Evolutionary conservation across 2,888 invertebrate genomes (phyloP).

Genomic region (Diaperis boleti): DNA sequence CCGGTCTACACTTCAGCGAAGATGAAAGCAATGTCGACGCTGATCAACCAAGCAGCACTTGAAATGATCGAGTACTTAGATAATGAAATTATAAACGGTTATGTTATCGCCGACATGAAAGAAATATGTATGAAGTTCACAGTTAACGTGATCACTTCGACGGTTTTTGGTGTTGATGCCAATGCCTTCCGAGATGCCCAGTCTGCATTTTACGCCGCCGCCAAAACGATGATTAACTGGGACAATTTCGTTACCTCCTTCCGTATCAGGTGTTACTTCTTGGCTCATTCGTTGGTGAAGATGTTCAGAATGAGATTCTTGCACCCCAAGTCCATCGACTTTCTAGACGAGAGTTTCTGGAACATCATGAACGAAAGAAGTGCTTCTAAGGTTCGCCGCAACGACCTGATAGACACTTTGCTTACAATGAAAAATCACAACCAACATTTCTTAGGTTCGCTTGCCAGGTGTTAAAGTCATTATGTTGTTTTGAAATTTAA

Average conservation of each 20-base stretch:
- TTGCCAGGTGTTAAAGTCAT: neutral
- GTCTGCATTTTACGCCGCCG: neutral
- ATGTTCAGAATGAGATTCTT: constrained; percentile 3
- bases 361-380: neutral
- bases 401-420: constrained; percentile 5
- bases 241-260: neutral
- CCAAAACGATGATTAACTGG: constrained; percentile 2
- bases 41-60: constrained; percentile 51
- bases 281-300: neutral
- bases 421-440: neutral
- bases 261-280: neutral
- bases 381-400: neutral
- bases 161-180: neutral
- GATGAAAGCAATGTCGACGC: constrained; percentile 54
- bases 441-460: constrained; percentile 1
- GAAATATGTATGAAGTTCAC: neutral
- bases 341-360: neutral
- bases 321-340: neutral
- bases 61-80: constrained; percentile 53
- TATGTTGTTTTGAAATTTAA: constrained; percentile 18
- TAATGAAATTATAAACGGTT: constrained; percentile 26
- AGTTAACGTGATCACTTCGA: neutral
- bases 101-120: too few species aligned
- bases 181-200: neutral
- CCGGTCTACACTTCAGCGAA: constrained; percentile 57